phyloP scores from a whole-genome alignment of 2,113 vertebrate genomes.

The Cariama cristata region DNA sequence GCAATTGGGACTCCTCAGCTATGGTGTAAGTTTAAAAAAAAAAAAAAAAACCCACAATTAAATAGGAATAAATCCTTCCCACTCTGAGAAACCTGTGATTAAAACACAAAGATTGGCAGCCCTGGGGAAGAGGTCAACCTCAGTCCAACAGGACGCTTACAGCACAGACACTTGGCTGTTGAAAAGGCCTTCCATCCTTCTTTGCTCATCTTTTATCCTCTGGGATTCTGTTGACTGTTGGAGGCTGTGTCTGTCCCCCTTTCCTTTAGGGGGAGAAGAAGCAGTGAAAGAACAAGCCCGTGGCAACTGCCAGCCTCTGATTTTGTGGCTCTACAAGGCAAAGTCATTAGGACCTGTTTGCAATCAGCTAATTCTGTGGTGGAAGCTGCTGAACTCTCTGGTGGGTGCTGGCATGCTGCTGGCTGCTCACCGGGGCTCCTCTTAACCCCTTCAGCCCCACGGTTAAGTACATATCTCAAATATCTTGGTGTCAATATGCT shows the following conservation, averaged over 20 bases:
- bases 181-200: neutral
- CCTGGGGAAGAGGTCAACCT: neutral
- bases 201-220: neutral
- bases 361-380: neutral
- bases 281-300: neutral
- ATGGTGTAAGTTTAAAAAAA: neutral
- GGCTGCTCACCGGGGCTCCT: neutral
- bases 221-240: neutral
- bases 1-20: neutral
- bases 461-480: neutral
- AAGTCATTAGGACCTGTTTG: neutral
- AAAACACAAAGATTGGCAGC: neutral
- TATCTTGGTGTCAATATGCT: neutral
- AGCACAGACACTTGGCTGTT: neutral
- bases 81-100: neutral
- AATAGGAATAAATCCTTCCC: neutral
- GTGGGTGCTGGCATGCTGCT: neutral
- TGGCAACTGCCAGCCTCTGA: neutral
- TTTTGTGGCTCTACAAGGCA: neutral
- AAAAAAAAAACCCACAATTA: neutral
- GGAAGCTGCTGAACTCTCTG: neutral
- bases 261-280: neutral
- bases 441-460: neutral
- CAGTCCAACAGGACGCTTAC: accelerated
- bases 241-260: neutral